A percentile compares a stretch with the other conserved stretches of the same genome.
Evolutionary conservation across 2,888 invertebrate genomes (phyloP).

Genomic region (Stenichneumon culpator): DNA sequence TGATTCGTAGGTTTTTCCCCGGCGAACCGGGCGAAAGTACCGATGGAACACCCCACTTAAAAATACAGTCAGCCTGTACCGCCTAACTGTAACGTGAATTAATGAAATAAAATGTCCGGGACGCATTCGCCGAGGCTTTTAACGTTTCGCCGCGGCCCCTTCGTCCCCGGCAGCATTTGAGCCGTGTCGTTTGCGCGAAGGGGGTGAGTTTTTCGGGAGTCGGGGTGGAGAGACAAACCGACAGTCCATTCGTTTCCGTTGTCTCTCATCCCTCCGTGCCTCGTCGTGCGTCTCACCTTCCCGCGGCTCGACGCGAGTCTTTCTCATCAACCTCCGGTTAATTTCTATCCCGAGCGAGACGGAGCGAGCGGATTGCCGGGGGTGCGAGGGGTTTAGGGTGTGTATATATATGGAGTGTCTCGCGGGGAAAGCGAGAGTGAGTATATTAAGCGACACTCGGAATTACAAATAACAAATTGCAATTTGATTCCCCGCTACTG

Average conservation of each 20-base stretch:
- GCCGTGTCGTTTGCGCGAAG: conserved; percentile 30
- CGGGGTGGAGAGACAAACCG: conserved; percentile 50
- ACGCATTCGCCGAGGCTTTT: conserved; percentile 66
- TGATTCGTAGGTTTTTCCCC: conserved; percentile 17
- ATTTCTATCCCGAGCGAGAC: conserved; percentile 78
- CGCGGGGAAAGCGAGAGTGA: conserved; percentile 73
- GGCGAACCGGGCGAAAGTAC: conserved; percentile 7
- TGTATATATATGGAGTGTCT: conserved; percentile 25
- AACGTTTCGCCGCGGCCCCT: conserved; percentile 66
- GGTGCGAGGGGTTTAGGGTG: conserved; percentile 21
- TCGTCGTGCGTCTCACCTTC: conserved; percentile 69
- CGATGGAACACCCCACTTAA: conserved; percentile 49
- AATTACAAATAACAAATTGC: conserved; percentile 86
- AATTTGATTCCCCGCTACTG: conserved; percentile 84
- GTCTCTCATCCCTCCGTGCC: conserved; percentile 67
- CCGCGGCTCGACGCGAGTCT: conserved; percentile 56
- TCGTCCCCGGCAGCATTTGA: conserved; percentile 52
- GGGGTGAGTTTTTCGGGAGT: conserved; percentile 10
- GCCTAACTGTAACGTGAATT: conserved; percentile 61
- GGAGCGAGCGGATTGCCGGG: conserved; percentile 50
- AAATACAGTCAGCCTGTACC: conserved; percentile 29
- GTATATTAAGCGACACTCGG: conserved; percentile 85
- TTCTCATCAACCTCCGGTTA: conserved; percentile 75
- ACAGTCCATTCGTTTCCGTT: conserved; percentile 64
- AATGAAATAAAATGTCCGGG: conserved; percentile 70